Evolutionary conservation across 2,888 invertebrate genomes (phyloP).

Genomic region (Heliconius cydno): DNA sequence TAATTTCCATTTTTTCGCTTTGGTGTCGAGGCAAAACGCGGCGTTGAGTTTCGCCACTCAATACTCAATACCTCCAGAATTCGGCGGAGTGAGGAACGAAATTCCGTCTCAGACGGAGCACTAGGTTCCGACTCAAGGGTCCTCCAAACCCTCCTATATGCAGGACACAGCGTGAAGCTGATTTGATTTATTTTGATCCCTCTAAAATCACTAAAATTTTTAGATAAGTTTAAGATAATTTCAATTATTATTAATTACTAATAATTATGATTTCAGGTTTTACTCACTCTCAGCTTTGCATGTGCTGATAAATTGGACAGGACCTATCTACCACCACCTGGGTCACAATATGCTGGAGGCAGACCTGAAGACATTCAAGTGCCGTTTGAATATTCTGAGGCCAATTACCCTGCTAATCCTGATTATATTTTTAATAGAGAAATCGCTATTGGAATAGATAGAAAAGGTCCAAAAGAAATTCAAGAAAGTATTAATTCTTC

Average conservation of each 20-base stretch:
- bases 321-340: slow-evolving; percentile 70
- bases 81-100: no score
- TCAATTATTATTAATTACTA: background rate
- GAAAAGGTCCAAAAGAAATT: slow-evolving; percentile 43
- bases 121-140: no score
- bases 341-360: slow-evolving; percentile 66
- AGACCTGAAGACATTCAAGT: slow-evolving; percentile 57
- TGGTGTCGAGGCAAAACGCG: no score
- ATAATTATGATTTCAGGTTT: slow-evolving; percentile 60
- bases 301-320: slow-evolving; percentile 65
- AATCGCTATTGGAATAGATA: slow-evolving; percentile 50
- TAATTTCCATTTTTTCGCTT: no score
- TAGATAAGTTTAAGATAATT: no score
- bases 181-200: no score
- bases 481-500: slow-evolving; percentile 1
- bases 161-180: no score
- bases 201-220: no score
- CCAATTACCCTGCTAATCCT: slow-evolving; percentile 46
- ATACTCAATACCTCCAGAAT: no score
- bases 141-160: no score
- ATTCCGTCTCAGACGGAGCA: no score
- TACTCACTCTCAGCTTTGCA: slow-evolving; percentile 57
- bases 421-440: slow-evolving; percentile 9
- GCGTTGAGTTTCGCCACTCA: no score
- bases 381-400: slow-evolving; percentile 61